A percentile compares a stretch with the other conserved stretches of the same genome.
Conservation (phyloP, 1,140 invertebrate species). For the Acromyrmex echinatior region DNA sequence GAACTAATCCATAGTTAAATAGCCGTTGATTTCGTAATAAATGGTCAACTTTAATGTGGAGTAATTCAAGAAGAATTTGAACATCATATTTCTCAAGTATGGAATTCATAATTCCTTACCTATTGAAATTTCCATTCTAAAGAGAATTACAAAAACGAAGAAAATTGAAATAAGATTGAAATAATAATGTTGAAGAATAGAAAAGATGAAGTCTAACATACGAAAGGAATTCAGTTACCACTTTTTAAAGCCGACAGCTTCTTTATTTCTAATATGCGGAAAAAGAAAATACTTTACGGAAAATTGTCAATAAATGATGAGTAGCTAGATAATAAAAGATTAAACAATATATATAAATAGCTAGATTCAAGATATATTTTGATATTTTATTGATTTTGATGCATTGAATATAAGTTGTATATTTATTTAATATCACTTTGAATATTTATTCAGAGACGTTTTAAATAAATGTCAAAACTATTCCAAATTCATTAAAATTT, state of each 20-base stretch:
- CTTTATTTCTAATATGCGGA: neutral
- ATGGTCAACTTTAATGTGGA: constrained; percentile 25
- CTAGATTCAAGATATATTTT: neutral
- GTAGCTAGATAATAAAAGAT: neutral
- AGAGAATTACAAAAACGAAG: neutral
- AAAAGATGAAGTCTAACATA: constrained; percentile 14
- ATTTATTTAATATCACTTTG: too few species aligned
- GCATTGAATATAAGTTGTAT: too few species aligned
- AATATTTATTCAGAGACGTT: too few species aligned
- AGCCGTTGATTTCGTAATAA: neutral
- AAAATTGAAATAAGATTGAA: neutral
- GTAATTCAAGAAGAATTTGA: neutral
- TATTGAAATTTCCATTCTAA: constrained; percentile 16
- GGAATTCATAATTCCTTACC: neutral
- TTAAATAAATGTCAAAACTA: neutral
- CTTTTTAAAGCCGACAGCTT: constrained; percentile 9
- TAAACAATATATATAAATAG: neutral
- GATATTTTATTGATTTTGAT: neutral
- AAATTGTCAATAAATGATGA: constrained; percentile 6
- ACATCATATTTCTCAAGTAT: neutral
- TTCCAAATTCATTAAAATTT: neutral
- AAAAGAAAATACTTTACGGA: neutral
- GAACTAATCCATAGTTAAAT: constrained; percentile 36
- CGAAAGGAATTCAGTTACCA: constrained; percentile 13
- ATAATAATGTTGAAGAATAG: neutral